Evolutionary conservation across 2,888 invertebrate genomes (phyloP).

Genomic region (Eupithecia insigniata): DNA sequence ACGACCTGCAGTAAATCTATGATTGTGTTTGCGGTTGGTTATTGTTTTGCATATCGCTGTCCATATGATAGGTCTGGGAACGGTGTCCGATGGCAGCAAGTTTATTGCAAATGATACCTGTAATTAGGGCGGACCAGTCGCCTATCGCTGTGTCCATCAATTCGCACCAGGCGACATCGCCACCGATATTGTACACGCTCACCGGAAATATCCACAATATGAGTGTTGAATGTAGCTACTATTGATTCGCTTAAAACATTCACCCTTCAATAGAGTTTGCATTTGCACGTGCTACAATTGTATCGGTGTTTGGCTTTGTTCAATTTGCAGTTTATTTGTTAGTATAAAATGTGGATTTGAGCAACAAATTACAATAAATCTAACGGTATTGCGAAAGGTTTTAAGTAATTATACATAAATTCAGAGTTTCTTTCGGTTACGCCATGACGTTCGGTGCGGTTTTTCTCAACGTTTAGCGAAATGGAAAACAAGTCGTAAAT

Average conservation of each 20-base stretch:
- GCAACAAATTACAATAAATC: conserved; percentile 33
- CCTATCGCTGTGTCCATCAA: conserved; percentile 74
- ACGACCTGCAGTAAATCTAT: conserved; percentile 30
- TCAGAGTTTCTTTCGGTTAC: conserved; percentile 63
- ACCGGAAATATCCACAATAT: conserved; percentile 66
- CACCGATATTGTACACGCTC: conserved; percentile 60
- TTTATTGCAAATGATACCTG: conserved; percentile 81
- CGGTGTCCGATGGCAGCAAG: conserved; percentile 59
- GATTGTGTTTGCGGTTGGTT: conserved; percentile 33
- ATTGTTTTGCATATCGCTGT: conserved; percentile 44
- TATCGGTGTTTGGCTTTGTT: conserved; percentile 27
- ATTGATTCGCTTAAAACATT: conserved; percentile 73
- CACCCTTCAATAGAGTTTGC: conserved; percentile 42
- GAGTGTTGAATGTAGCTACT: conserved; percentile 43
- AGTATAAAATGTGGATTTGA: neutral
- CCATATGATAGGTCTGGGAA: conserved; percentile 45
- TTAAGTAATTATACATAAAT: conserved; percentile 55
- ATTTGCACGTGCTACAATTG: conserved; percentile 45
- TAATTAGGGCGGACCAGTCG: conserved; percentile 65
- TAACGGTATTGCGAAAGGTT: conserved; percentile 60
- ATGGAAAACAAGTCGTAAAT: conserved; percentile 67
- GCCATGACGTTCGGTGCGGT: conserved; percentile 61
- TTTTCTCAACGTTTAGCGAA: conserved; percentile 74
- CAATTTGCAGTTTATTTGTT: conserved; percentile 13
- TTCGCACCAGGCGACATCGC: conserved; percentile 58